Evolutionary conservation across 2,888 invertebrate species (phyloP), one percentile per base, ranked within the genome.

Genomic region (Caenorhabditis sulstoni): DNA sequence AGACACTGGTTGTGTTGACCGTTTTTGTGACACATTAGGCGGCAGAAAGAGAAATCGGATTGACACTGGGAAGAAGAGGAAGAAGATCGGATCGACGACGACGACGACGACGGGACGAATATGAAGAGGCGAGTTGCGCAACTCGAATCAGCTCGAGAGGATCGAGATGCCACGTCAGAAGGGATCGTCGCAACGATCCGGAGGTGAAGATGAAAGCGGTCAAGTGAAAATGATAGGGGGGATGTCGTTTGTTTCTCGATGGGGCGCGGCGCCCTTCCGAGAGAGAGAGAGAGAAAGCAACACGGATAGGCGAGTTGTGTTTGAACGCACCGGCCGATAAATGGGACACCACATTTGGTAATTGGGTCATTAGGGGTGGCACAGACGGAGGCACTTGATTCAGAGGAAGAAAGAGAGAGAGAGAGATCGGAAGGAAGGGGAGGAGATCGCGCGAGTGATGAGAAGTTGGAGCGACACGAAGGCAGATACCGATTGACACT

Each of bases 361-460:
- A 74, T 68, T 77, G 74, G 81, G 73, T 76, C 67, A 65, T 53
- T 53, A 73, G 74, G 70, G 70, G 76, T 70, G 76, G 70, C 68
- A 77, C 68, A 61, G 29, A 58, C 52, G 23, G 23, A n/a, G 59
- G 66, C 49, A 66, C 61, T 74, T 74, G 58, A 58, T 70, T 70
- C 49, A 35, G 41, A 65, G n/a, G n/a, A n/a, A n/a, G n/a, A n/a
- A n/a, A n/a, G n/a, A n/a, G n/a, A n/a, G n/a, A n/a, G n/a, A n/a
- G n/a, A n/a, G n/a, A n/a, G 29, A 29, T 29, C 29, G 29, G 29
- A 29, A 29, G 29, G 29, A 7, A 7, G 29, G 4, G 29, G 41
- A 65, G 22, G 35, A 41, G 52, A 68, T n/a, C 39, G 35, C 61
- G 29, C 29, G 29, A 57, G 59, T 74, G 58, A 74, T 74, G 64